phyloP scores from a whole-genome alignment of 2,113 vertebrate species.

The Planiliza haematocheilus region DNA sequence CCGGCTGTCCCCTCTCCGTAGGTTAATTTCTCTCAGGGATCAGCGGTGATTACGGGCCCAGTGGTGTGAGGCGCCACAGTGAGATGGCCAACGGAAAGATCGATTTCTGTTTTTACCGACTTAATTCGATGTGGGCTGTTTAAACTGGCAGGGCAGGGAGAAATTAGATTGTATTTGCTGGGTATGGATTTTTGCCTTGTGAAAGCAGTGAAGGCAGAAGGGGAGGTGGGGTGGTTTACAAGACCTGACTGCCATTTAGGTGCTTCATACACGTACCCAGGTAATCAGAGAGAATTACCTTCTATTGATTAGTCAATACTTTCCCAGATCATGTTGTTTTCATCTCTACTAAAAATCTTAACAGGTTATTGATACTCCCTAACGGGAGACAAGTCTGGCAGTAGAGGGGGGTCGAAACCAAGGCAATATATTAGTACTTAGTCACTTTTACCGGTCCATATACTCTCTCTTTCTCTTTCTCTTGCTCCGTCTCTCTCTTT shows the following conservation, averaged over 20 bases:
- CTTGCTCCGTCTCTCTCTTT: no score
- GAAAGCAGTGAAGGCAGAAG: constrained; percentile 68
- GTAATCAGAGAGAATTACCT: constrained; percentile 81
- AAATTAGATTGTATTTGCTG: constrained; percentile 84
- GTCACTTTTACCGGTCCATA: no score
- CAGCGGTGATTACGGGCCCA: constrained; percentile 77
- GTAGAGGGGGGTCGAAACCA: neutral
- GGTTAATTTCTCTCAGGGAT: constrained; percentile 74
- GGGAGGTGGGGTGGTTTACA: constrained; percentile 64
- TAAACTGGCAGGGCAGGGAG: constrained; percentile 81
- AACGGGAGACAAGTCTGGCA: constrained; percentile 18
- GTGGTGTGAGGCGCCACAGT: constrained; percentile 68
- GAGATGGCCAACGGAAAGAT: constrained; percentile 80
- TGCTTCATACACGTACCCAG: constrained; percentile 68
- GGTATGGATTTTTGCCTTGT: constrained; percentile 81
- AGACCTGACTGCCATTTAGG: constrained; percentile 75
- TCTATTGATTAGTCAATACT: constrained; percentile 78
- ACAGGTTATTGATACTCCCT: constrained; percentile 70
- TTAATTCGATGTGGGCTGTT: constrained; percentile 85
- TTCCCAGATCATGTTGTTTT: constrained; percentile 79
- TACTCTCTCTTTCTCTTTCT: no score
- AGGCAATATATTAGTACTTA: neutral
- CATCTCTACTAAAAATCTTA: constrained; percentile 74
- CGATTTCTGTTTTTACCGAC: constrained; percentile 83
- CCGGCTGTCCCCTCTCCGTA: constrained; percentile 44